Evolutionary conservation across 2,888 invertebrate species (phyloP).

Genomic region (Lamellibrachia satsuma): DNA sequence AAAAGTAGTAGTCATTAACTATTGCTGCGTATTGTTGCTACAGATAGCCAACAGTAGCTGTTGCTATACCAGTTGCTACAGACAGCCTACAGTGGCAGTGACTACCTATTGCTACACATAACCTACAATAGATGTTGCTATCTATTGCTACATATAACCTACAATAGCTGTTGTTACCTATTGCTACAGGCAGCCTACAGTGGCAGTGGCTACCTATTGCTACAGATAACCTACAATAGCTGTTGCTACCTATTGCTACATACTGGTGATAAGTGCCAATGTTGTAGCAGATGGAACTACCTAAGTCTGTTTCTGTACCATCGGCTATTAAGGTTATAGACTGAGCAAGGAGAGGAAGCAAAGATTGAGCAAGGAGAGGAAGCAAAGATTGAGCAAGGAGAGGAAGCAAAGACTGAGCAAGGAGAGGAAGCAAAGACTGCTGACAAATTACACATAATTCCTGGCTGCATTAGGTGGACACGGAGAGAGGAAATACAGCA

Average conservation of each 20-base stretch:
- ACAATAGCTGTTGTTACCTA: too few species aligned
- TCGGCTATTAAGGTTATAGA: not conserved
- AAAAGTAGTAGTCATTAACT: too few species aligned
- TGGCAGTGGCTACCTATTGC: not conserved
- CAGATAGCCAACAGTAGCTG: too few species aligned
- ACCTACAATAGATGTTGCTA: too few species aligned
- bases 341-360: not conserved
- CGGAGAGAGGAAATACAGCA: not conserved
- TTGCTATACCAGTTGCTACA: too few species aligned
- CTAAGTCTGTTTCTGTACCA: too few species aligned
- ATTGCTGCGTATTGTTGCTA: too few species aligned
- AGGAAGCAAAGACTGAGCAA: not conserved
- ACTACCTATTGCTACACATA: too few species aligned
- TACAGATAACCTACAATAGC: not conserved
- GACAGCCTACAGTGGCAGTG: too few species aligned
- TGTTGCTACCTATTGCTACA: not conserved
- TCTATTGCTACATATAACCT: too few species aligned
- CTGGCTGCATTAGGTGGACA: not conserved
- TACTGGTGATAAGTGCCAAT: not conserved
- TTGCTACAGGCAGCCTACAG: too few species aligned
- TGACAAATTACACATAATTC: not conserved
- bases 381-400: not conserved
- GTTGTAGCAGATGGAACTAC: not conserved
- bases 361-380: not conserved
- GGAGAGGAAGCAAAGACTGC: not conserved